phyloP scores from a whole-genome alignment of 1,140 invertebrate species.

The Papilio machaon region DNA sequence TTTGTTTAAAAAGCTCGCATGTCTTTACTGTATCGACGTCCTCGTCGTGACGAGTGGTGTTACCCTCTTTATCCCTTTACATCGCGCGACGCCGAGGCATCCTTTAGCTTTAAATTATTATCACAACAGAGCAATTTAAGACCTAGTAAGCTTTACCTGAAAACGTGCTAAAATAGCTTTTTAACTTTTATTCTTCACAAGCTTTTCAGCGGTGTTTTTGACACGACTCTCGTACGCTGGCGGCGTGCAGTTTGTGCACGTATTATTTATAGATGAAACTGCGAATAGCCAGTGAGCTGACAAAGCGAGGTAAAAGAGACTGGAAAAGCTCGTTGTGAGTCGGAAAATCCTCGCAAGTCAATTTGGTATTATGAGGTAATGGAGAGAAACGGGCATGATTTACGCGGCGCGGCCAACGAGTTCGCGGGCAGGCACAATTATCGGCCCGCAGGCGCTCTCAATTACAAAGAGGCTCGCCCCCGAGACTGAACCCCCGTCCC shows the following conservation, averaged over 20 bases:
- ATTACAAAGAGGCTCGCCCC: slow-evolving; percentile 79
- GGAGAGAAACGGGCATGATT: slow-evolving; percentile 81
- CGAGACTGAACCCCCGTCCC: slow-evolving; percentile 68
- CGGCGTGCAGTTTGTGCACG: slow-evolving; percentile 30
- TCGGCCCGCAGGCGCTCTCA: slow-evolving; percentile 79
- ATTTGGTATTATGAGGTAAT: slow-evolving; percentile 81
- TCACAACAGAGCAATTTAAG: slow-evolving; percentile 22
- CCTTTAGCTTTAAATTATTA: slow-evolving; percentile 30
- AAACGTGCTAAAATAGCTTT: slow-evolving; percentile 30
- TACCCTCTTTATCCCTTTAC: slow-evolving; percentile 62
- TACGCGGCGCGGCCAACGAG: slow-evolving; percentile 63
- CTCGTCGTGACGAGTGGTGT: slow-evolving; percentile 73
- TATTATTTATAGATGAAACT: slow-evolving; percentile 37
- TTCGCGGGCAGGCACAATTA: slow-evolving; percentile 74
- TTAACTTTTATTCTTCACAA: slow-evolving; percentile 28
- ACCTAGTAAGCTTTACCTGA: not conserved
- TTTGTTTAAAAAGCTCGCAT: slow-evolving; percentile 78
- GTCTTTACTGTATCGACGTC: slow-evolving; percentile 71
- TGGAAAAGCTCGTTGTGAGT: slow-evolving; percentile 53
- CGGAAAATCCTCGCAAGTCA: slow-evolving; percentile 73
- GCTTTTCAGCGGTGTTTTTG: slow-evolving; percentile 32
- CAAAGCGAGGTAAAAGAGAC: slow-evolving; percentile 40
- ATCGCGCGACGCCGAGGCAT: slow-evolving; percentile 36
- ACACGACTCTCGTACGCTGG: slow-evolving; percentile 24
- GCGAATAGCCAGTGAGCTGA: slow-evolving; percentile 50